phyloP scores from a whole-genome alignment of 2,797 vertebrate genomes.

The Eurystomus glaucurus region DNA sequence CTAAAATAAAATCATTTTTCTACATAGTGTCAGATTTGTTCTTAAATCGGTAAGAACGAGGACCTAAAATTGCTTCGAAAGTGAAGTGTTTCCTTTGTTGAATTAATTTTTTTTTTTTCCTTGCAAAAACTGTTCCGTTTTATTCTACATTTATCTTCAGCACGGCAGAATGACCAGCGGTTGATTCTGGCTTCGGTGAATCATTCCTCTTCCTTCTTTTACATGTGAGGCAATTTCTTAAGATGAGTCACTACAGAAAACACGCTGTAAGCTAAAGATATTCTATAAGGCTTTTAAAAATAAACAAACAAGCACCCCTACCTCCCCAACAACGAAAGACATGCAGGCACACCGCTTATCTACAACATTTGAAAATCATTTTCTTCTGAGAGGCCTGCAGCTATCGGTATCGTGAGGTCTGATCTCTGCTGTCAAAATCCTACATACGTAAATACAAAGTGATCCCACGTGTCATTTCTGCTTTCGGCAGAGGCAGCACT shows the following conservation, averaged over 20 bases:
- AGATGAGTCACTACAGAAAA: not conserved
- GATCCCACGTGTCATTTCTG: rapidly evolving
- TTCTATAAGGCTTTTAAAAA: not conserved
- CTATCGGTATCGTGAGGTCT: not conserved
- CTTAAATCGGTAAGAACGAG: not conserved
- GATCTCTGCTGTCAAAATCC: not conserved
- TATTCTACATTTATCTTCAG: not conserved
- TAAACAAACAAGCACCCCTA: not conserved
- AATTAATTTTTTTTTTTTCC: not conserved
- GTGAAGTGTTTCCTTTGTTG: not conserved
- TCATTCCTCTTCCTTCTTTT: not conserved
- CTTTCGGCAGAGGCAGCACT: not conserved
- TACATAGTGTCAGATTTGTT: not conserved
- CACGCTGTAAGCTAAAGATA: not conserved
- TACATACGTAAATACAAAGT: not conserved
- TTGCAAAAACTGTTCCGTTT: not conserved
- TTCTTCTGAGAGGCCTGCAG: not conserved
- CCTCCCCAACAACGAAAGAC: rapidly evolving
- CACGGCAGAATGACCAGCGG: not conserved
- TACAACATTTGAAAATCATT: not conserved
- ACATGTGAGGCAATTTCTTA: not conserved
- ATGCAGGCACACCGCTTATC: rapidly evolving
- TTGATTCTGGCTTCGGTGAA: not conserved
- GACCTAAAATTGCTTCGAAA: not conserved
- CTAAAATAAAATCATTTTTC: not conserved